phyloP scores from a whole-genome alignment of 2,113 vertebrate genomes.

The Trogon melanurus region DNA sequence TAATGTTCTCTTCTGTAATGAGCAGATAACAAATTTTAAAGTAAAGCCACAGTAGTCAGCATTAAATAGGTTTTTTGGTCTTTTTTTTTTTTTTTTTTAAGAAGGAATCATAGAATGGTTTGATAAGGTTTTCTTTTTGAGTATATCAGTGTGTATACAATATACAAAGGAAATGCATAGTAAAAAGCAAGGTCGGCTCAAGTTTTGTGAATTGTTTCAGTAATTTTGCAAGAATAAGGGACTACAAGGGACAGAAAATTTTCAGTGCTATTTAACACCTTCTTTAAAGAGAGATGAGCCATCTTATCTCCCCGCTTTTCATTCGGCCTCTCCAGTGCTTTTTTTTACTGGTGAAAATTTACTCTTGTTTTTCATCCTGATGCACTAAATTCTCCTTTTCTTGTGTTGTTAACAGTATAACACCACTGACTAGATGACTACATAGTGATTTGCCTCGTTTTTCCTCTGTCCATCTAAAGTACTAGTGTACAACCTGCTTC shows the following conservation, averaged over 20 bases:
- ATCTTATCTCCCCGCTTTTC: neutral
- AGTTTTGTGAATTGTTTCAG: neutral
- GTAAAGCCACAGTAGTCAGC: neutral
- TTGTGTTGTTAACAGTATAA: neutral
- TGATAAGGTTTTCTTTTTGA: neutral
- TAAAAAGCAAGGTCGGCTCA: neutral
- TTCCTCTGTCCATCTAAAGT: neutral
- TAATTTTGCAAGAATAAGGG: neutral
- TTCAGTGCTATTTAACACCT: neutral
- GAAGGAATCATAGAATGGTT: too few relatives aligned
- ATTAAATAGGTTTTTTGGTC: neutral
- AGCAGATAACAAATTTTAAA: neutral
- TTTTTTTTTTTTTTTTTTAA: neutral
- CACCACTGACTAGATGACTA: neutral
- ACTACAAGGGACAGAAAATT: neutral
- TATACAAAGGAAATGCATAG: neutral
- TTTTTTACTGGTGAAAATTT: neutral
- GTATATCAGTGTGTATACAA: accelerated
- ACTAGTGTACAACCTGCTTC: neutral
- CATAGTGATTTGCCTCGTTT: neutral
- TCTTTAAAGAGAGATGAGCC: neutral
- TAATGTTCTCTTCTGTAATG: accelerated
- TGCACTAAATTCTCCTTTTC: neutral
- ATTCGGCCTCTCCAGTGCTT: neutral
- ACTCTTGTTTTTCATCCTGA: neutral